phyloP scores from a whole-genome alignment of 2,888 invertebrate species.

The Pseudococcus longispinus region DNA sequence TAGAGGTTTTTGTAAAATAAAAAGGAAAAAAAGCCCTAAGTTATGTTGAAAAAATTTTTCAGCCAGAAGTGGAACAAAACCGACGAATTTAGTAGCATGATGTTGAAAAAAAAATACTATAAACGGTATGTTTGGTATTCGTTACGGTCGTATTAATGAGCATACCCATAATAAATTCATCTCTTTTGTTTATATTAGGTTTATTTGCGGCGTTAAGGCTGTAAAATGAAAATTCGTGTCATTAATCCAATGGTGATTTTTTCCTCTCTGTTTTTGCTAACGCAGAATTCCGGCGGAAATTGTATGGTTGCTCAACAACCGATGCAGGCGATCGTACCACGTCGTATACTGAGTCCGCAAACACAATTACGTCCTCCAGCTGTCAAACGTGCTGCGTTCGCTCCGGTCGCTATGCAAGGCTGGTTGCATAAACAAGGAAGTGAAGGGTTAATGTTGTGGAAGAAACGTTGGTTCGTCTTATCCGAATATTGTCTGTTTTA shows the following conservation, averaged over 20 bases:
- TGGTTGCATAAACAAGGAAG: slow-evolving; percentile 93
- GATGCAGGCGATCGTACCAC: background rate
- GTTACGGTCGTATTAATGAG: slow-evolving; percentile 25
- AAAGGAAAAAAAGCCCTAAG: background rate
- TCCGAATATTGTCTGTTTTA: slow-evolving; percentile 93
- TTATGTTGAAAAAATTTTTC: too few relatives aligned
- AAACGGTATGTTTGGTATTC: slow-evolving; percentile 11
- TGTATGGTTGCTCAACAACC: slow-evolving; percentile 43
- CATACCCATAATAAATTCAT: background rate
- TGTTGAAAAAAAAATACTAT: background rate
- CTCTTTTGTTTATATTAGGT: slow-evolving; percentile 6
- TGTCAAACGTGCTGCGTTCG: slow-evolving; percentile 82
- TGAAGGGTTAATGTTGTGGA: slow-evolving; percentile 91
- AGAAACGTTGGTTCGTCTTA: slow-evolving; percentile 92
- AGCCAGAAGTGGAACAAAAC: background rate
- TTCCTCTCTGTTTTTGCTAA: background rate
- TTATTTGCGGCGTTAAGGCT: background rate
- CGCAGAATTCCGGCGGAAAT: slow-evolving; percentile 53
- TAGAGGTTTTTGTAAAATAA: background rate
- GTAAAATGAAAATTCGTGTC: background rate
- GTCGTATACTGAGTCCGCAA: slow-evolving; percentile 37
- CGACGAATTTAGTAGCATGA: background rate
- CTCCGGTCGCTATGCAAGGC: slow-evolving; percentile 84
- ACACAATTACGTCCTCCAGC: slow-evolving; percentile 74
- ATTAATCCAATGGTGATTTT: background rate